These are phyloP conservation scores for Mesoligia furuncula DNA, from an alignment of 2,888 invertebrate genomes.

Conservation along the genomic window DNA sequence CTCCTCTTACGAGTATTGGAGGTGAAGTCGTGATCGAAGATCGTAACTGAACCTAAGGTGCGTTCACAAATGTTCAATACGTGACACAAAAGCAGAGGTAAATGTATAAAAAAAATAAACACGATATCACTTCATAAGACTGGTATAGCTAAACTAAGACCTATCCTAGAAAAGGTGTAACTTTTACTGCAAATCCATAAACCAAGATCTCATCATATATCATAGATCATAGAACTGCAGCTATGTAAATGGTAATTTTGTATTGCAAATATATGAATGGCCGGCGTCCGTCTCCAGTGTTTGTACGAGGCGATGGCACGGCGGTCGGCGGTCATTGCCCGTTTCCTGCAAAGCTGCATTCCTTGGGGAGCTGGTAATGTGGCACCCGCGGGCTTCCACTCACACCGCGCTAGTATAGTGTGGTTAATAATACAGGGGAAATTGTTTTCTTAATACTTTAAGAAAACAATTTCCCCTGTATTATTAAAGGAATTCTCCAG, in stretches of 20 bases:
- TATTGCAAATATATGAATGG: conserved; percentile 64
- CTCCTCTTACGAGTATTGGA: no score
- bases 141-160: background rate
- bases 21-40: no score
- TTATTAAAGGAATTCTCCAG: conserved; percentile 3
- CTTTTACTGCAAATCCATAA: conserved; percentile 9
- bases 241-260: conserved; percentile 55
- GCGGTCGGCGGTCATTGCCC: conserved; percentile 73
- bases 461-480: no score
- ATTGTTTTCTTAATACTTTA: conserved; percentile 36
- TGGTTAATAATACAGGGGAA: conserved; percentile 12
- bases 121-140: background rate
- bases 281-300: conserved; percentile 34
- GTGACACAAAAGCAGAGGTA: no score
- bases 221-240: conserved; percentile 19
- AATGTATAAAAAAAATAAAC: background rate
- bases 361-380: conserved; percentile 74
- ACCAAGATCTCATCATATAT: conserved; percentile 23
- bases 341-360: conserved; percentile 84
- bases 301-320: conserved; percentile 23
- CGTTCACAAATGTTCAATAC: no score
- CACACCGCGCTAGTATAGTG: conserved; percentile 21
- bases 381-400: conserved; percentile 59
- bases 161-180: background rate
- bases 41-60: no score